Conservation (phyloP, 92 coral and sea anemone species). For the Porites rus region DNA sequence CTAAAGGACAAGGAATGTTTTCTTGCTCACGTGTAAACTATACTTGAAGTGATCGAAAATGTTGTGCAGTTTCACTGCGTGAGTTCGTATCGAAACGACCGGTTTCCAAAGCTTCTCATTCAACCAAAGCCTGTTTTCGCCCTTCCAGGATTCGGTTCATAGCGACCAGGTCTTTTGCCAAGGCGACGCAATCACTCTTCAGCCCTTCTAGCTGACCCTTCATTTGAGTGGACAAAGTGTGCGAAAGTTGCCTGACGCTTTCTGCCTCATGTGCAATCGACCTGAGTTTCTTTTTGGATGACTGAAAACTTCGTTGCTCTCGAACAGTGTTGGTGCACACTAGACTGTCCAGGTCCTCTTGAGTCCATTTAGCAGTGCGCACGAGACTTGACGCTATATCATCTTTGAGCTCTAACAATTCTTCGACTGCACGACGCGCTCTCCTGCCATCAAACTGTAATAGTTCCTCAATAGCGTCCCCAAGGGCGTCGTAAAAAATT, state of each 20-base stretch:
- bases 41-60: too few relatives aligned
- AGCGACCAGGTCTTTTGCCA: conserved; percentile 85
- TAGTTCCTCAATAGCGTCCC: conserved; percentile 18
- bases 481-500: conserved; percentile 56
- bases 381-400: conserved; percentile 63
- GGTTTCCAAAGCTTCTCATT: neutral
- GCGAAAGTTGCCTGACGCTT: conserved; percentile 60
- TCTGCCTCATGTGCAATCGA: conserved; percentile 75
- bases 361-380: conserved; percentile 66
- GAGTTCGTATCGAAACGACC: too few relatives aligned
- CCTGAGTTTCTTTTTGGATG: conserved; percentile 25
- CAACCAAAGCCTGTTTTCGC: conserved; percentile 69
- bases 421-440: conserved; percentile 31
- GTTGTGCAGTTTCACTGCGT: too few relatives aligned
- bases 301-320: conserved; percentile 1
- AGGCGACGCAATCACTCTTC: conserved; percentile 69
- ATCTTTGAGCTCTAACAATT: conserved; percentile 70
- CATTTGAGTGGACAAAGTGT: conserved; percentile 71
- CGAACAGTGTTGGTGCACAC: conserved; percentile 33
- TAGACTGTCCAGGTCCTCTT: conserved; percentile 58
- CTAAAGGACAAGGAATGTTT: too few relatives aligned
- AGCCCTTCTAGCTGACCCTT: conserved; percentile 72
- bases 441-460: conserved; percentile 1
- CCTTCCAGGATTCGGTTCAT: conserved; percentile 75
- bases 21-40: too few relatives aligned